phyloP scores from a whole-genome alignment of 2,113 vertebrate species.

The Actenoides hombroni region DNA sequence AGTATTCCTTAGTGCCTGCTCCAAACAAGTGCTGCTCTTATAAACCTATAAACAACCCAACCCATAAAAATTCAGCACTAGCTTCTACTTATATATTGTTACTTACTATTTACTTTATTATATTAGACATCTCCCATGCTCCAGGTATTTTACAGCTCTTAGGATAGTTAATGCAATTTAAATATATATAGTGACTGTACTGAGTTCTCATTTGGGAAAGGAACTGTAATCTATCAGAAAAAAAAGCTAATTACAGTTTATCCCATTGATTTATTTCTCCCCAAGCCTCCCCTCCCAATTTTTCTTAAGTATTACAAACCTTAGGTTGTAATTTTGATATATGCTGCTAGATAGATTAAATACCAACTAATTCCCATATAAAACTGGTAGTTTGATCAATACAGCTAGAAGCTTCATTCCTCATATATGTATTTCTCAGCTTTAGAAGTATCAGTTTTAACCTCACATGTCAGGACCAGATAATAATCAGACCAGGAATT shows the following conservation, averaged over 20 bases:
- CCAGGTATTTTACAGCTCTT: conserved; percentile 47
- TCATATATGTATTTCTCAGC: neutral
- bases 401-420: conserved; percentile 19
- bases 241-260: conserved; percentile 46
- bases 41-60: conserved; percentile 11
- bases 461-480: neutral
- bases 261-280: conserved; percentile 44
- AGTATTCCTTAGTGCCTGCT: neutral
- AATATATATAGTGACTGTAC: conserved; percentile 36
- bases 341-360: conserved; percentile 45
- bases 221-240: conserved; percentile 27
- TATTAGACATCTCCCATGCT: conserved; percentile 40
- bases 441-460: conserved; percentile 34
- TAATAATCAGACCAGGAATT: neutral
- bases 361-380: conserved; percentile 35
- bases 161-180: conserved; percentile 51
- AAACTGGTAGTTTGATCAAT: conserved; percentile 52
- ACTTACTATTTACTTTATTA: conserved; percentile 54
- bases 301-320: conserved; percentile 30
- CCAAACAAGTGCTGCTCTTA: neutral
- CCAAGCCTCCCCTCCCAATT: conserved; percentile 2
- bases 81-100: conserved; percentile 29
- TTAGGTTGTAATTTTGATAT: conserved; percentile 45
- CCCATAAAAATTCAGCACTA: conserved; percentile 37
- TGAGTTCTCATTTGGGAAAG: neutral